phyloP scores from a whole-genome alignment of 1,140 invertebrate species.

The Plectus sambesii region DNA sequence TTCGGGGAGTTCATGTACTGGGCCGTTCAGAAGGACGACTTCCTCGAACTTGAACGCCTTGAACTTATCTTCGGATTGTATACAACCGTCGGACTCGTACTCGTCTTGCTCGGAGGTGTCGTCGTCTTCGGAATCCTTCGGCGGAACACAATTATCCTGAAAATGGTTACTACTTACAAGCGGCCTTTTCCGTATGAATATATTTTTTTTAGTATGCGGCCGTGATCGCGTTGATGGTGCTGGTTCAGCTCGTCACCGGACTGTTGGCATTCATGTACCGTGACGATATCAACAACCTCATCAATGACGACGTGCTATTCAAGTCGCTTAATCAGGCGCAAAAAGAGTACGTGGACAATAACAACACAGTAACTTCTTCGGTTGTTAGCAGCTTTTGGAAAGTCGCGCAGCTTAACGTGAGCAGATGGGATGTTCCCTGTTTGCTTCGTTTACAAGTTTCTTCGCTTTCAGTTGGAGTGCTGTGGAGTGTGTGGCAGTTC shows the following conservation, averaged over 20 bases:
- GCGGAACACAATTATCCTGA: conserved; percentile 11
- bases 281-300: conserved; percentile 15
- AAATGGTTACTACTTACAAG: conserved; percentile 9
- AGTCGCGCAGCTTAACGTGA: no score
- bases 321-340: conserved; percentile 7
- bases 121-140: conserved; percentile 7
- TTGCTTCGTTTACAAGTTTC: not conserved
- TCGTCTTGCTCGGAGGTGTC: conserved; percentile 9
- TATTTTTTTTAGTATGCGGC: conserved; percentile 14
- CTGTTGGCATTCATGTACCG: conserved; percentile 17
- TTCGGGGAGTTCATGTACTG: conserved; percentile 16
- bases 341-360: not conserved
- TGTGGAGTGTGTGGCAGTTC: conserved; percentile 10
- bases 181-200: not conserved
- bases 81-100: conserved; percentile 8
- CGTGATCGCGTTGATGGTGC: conserved; percentile 16
- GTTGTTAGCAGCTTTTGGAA: not conserved
- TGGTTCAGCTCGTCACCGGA: conserved; percentile 17
- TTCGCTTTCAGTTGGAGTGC: conserved; percentile 13
- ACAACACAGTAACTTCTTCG: not conserved
- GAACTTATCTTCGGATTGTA: conserved; percentile 19
- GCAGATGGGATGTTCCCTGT: no score
- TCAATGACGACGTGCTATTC: conserved; percentile 9
- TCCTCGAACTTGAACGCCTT: conserved; percentile 14
- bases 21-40: conserved; percentile 18